These are phyloP conservation scores for Cerceris rybyensis DNA, from an alignment of 2,888 invertebrate genomes.

Conservation along the genomic window DNA sequence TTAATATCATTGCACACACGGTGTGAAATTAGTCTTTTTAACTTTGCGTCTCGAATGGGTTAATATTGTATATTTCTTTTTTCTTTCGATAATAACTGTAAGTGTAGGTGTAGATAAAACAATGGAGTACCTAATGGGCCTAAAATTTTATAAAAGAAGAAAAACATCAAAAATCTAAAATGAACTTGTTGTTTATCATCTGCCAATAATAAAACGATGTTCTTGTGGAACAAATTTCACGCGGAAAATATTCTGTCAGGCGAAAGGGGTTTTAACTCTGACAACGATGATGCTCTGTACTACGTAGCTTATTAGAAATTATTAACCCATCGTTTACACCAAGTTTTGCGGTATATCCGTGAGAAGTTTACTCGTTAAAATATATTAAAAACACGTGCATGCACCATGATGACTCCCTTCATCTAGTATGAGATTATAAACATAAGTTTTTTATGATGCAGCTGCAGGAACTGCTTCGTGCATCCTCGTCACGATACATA, in stretches of 20 bases:
- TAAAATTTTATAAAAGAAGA: too few relatives aligned
- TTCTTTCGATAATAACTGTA: too few relatives aligned
- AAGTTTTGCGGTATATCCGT: conserved; percentile 5
- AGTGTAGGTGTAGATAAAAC: too few relatives aligned
- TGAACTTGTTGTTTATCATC: too few relatives aligned
- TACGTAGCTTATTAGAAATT: conserved; percentile 28
- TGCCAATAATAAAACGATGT: too few relatives aligned
- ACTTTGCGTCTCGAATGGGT: too few relatives aligned
- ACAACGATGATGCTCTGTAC: not conserved
- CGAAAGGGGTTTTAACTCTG: not conserved
- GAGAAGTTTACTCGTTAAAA: conserved; percentile 7
- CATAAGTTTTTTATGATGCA: conserved; percentile 16
- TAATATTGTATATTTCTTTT: too few relatives aligned
- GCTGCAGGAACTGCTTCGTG: not conserved
- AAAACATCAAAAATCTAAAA: too few relatives aligned
- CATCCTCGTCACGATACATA: not conserved
- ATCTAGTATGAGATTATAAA: not conserved
- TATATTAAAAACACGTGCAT: not conserved
- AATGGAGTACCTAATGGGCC: too few relatives aligned
- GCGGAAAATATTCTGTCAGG: not conserved
- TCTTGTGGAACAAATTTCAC: conserved; percentile 1
- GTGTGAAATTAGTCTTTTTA: too few relatives aligned
- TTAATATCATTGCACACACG: too few relatives aligned
- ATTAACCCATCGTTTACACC: conserved; percentile 17
- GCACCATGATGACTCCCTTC: not conserved